A percentile compares a stretch with the other conserved stretches of the same genome.
Conservation (phyloP, 2,888 invertebrate genomes). For the Teinopalpus imperialis region DNA sequence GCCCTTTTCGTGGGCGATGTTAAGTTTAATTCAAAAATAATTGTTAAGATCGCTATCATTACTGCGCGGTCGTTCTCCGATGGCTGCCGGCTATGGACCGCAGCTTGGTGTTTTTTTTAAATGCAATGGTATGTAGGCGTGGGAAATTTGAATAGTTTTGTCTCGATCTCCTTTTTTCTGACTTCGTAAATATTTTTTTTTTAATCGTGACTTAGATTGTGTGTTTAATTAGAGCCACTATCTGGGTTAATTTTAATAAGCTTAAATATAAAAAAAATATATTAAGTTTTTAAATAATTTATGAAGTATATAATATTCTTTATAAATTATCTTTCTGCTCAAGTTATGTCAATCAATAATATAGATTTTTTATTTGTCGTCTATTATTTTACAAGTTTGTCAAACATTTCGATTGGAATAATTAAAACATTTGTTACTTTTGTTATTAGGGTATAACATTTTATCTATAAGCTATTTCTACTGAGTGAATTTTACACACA, state of each 20-base stretch:
- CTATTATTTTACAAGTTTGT: too few species aligned
- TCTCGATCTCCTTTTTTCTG: constrained; percentile 50
- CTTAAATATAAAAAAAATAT: background rate
- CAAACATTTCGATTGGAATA: too few species aligned
- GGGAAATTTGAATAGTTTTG: constrained; percentile 51
- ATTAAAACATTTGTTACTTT: too few species aligned
- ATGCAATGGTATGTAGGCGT: constrained; percentile 48
- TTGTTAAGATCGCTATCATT: constrained; percentile 74
- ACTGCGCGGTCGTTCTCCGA: constrained; percentile 52
- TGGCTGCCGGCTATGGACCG: constrained; percentile 63
- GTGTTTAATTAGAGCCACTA: background rate
- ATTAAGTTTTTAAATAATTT: too few species aligned
- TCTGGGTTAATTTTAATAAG: background rate
- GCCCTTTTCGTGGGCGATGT: constrained; percentile 47
- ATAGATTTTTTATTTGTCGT: too few species aligned
- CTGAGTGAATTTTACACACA: too few species aligned
- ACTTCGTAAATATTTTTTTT: constrained; percentile 41
- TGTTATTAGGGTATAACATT: too few species aligned
- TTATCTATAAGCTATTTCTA: too few species aligned
- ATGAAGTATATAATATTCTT: too few species aligned
- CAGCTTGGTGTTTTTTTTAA: constrained; percentile 48
- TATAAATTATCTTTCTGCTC: too few species aligned
- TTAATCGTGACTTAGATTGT: constrained; percentile 1
- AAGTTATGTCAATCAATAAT: too few species aligned
- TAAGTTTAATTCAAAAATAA: constrained; percentile 62